These are phyloP conservation scores for Chelonia mydas DNA, from an alignment of 2,797 vertebrate species.

Conservation along the genomic window DNA sequence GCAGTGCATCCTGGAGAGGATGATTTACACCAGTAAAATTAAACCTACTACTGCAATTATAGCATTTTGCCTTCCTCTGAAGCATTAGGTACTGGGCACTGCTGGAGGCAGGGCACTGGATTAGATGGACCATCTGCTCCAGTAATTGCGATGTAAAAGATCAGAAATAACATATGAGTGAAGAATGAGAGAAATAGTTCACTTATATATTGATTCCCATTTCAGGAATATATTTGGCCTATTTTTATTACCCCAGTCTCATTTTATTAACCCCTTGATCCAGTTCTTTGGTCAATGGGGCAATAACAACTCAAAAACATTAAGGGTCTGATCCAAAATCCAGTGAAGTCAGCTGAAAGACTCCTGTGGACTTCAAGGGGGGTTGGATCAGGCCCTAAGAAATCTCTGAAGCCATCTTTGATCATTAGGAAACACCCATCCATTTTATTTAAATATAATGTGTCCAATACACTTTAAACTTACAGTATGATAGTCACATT, in stretches of 20 bases:
- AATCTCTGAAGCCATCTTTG: slow-evolving; percentile 39
- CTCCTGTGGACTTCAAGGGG: slow-evolving; percentile 39
- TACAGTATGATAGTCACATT: slow-evolving; percentile 28
- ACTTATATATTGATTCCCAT: slow-evolving; percentile 24
- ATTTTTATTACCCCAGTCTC: slow-evolving; percentile 56
- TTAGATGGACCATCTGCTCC: neutral
- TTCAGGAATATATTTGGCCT: slow-evolving; percentile 45
- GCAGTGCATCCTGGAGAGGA: slow-evolving; percentile 27
- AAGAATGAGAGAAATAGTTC: neutral
- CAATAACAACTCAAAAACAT: slow-evolving; percentile 44
- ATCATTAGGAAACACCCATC: slow-evolving; percentile 38
- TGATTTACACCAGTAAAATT: neutral
- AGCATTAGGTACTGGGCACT: neutral
- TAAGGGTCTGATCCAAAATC: slow-evolving; percentile 60
- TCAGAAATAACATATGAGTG: neutral
- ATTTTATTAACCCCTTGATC: neutral
- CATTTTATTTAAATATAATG: slow-evolving; percentile 42
- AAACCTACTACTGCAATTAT: neutral
- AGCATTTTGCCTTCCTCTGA: neutral
- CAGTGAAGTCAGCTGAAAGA: slow-evolving; percentile 48
- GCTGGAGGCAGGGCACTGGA: slow-evolving; percentile 5
- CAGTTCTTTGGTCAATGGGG: slow-evolving; percentile 38
- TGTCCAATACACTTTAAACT: slow-evolving; percentile 35
- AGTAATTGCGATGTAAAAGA: slow-evolving; percentile 10
- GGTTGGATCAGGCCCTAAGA: slow-evolving; percentile 50